Evolutionary conservation across 2,888 invertebrate species (phyloP).

Genomic region (Brassicogethes aeneus): DNA sequence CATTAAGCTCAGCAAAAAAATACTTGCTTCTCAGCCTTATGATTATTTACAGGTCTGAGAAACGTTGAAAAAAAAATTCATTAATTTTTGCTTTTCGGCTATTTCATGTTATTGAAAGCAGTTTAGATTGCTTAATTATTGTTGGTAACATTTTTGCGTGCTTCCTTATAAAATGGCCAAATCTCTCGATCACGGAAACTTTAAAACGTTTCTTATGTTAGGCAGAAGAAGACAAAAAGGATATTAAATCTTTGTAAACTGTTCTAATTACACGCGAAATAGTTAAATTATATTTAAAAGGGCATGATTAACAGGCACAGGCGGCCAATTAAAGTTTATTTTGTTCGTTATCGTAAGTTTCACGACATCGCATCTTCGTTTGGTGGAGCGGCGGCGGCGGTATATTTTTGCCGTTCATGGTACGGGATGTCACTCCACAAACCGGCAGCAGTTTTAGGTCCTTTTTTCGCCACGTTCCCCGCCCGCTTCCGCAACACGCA

Average conservation of each 20-base stretch:
- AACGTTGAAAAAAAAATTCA: no score
- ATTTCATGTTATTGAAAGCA: no score
- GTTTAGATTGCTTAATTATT: no score
- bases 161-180: no score
- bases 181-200: no score
- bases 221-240: conserved; percentile 25
- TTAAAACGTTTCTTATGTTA: no score
- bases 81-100: no score
- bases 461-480: conserved; percentile 33
- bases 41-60: no score
- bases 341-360: conserved; percentile 24
- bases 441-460: conserved; percentile 29
- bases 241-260: conserved; percentile 31
- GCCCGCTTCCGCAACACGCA: conserved; percentile 34
- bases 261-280: conserved; percentile 28
- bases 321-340: conserved; percentile 25
- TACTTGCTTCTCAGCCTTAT: no score
- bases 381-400: conserved; percentile 30
- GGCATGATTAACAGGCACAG: conserved; percentile 26
- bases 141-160: no score
- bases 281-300: conserved; percentile 17
- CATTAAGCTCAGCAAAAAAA: no score
- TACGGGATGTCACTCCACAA: conserved; percentile 37
- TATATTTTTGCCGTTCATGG: conserved; percentile 26
- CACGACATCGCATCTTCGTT: conserved; percentile 22